Evolutionary conservation across 2,888 invertebrate genomes (phyloP).

Genomic region (Scaptomyza parva): DNA sequence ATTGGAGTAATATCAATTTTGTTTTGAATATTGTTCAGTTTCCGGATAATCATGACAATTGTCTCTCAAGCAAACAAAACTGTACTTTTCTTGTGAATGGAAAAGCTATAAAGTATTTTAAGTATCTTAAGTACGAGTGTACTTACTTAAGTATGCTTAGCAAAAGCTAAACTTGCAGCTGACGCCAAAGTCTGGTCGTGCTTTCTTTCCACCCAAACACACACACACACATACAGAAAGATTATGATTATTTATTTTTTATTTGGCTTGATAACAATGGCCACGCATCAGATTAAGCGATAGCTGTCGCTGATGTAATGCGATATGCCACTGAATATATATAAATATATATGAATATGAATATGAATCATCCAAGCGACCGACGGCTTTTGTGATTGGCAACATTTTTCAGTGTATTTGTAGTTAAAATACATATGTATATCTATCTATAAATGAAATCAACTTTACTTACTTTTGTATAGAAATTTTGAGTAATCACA

Average conservation of each 20-base stretch:
- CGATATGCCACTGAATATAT: constrained; percentile 32
- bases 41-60: no score
- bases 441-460: neutral
- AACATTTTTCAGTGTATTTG: neutral
- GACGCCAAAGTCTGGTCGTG: constrained; percentile 11
- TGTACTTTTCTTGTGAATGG: no score
- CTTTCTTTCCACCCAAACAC: constrained; percentile 4
- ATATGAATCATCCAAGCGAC: constrained; percentile 41
- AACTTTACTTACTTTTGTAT: constrained; percentile 69
- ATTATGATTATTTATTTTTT: constrained; percentile 25
- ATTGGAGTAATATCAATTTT: no score
- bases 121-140: no score
- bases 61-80: no score
- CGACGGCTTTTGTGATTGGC: constrained; percentile 49
- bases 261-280: constrained; percentile 44
- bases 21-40: no score
- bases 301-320: constrained; percentile 50
- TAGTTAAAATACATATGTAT: no score
- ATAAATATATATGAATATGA: neutral
- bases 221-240: constrained; percentile 7
- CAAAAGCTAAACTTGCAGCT: neutral
- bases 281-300: constrained; percentile 59
- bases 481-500: constrained; percentile 75
- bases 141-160: neutral
- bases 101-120: no score